phyloP scores from a whole-genome alignment of 2,113 vertebrate genomes.

The Stegostoma tigrinum region DNA sequence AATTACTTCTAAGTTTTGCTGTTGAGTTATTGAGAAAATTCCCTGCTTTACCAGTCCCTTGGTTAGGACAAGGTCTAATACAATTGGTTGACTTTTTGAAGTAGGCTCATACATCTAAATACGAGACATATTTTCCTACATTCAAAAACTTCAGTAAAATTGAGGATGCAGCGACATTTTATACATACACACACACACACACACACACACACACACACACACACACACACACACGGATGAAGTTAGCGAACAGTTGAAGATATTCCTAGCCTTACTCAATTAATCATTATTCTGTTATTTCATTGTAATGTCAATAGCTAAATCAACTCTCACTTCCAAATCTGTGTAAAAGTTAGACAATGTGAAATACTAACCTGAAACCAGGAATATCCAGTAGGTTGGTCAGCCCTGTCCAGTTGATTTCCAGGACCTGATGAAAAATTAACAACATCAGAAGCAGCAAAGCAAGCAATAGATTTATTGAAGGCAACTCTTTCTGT shows the following conservation, averaged over 20 bases:
- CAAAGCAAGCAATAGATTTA: background rate
- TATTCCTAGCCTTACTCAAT: background rate
- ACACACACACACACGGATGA: background rate
- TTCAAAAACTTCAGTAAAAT: background rate
- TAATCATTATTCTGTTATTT: background rate
- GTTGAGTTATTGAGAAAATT: background rate
- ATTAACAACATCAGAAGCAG: background rate
- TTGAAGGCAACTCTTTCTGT: background rate
- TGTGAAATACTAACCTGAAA: slow-evolving; percentile 64
- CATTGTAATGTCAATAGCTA: background rate
- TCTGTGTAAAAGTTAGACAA: background rate
- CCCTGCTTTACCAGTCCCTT: background rate
- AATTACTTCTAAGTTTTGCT: background rate
- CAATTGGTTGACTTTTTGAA: background rate
- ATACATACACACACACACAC: background rate
- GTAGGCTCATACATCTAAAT: background rate
- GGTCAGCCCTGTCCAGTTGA: slow-evolving; percentile 92
- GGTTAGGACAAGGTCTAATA: background rate
- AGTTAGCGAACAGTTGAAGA: background rate
- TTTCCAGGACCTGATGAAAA: slow-evolving; percentile 57
- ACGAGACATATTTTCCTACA: background rate
- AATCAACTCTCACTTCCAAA: background rate
- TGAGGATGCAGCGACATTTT: background rate
- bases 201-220: no score
- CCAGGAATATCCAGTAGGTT: slow-evolving; percentile 82